These are phyloP conservation scores for Lasioglossum malachurum DNA, from an alignment of 2,888 invertebrate genomes.

Conservation along the genomic window DNA sequence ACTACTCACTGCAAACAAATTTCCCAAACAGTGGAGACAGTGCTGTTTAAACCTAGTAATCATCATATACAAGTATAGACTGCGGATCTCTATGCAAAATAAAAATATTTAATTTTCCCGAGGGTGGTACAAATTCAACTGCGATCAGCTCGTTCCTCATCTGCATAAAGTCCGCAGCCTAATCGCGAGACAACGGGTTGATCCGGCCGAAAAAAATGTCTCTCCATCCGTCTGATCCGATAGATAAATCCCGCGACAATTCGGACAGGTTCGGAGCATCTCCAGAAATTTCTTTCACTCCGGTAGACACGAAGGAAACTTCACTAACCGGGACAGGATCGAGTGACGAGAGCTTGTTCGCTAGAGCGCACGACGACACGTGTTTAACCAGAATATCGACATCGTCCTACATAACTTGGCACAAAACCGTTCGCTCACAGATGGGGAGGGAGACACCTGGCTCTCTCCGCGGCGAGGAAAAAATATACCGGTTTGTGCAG, in stretches of 20 bases:
- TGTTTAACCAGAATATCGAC: slow-evolving; percentile 13
- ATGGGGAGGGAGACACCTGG: not conserved
- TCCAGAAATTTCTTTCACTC: not conserved
- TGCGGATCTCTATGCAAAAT: not conserved
- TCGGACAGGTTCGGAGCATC: not conserved
- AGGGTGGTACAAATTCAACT: too few species aligned
- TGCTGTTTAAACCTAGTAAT: not conserved
- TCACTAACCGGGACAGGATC: slow-evolving; percentile 6
- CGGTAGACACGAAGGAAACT: not conserved
- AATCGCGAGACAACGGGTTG: not conserved
- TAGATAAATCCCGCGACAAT: not conserved
- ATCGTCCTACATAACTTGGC: not conserved
- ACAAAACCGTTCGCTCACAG: not conserved
- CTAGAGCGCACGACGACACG: slow-evolving; percentile 7
- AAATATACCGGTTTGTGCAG: not conserved
- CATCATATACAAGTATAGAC: not conserved
- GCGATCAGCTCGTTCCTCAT: not conserved
- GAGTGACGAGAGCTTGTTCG: not conserved
- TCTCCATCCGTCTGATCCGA: not conserved
- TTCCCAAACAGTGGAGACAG: not conserved
- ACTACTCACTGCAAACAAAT: not conserved
- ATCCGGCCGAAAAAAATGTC: not conserved
- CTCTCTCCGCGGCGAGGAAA: not conserved
- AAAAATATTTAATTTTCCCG: not conserved
- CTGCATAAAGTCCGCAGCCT: not conserved